Evolutionary conservation across 2,888 invertebrate species (phyloP), one percentile per base, ranked within the genome.

Genomic region (Fissipunctia ypsillon): DNA sequence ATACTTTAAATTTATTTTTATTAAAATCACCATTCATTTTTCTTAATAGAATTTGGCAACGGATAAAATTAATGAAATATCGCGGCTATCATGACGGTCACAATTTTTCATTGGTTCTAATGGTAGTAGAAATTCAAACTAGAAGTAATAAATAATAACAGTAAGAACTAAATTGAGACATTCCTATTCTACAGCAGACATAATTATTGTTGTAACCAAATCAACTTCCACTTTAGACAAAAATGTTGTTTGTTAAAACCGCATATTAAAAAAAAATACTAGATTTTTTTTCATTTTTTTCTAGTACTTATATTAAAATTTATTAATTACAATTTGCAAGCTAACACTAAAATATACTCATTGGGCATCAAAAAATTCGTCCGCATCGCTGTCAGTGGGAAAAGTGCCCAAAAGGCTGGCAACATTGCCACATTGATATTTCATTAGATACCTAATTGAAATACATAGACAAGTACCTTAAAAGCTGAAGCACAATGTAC

Each of bases 1-100:
- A 94, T 93, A 92, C 90, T 93, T 92, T 88, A 91, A 94, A 93
- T 93, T 91, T 92, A 92, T 92, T 92, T 90, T 90, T 91, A 93
- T 91, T 91, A 91, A 90, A 91, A 89, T 88, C 89, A 73, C 87
- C 87, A 89, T 91, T 88, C 89, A 88, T 91, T 89, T 90, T 89
- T 84, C 82, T 70, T 89, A 88, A 89, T 88, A 87, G 87, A 89
- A 86, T 88, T 88, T 85, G 86, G 85, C 87, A 86, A 83, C 83
- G 73, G 73, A 85, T 83, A 84, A 81, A 83, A 83, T 85, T 85
- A 85, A 88, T 87, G 81, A 83, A 85, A 80, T 84, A 87, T 81
- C 73, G 71, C 74, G 76, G 74, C 70, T 64, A 68, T 63, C 25
- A 60, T 75, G 79, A 84, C 80, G 68, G 61, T 76, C 28, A 38